Evolutionary conservation across 2,113 vertebrate species (phyloP).

Genomic region (Sinocyclocheilus rhinocerous): DNA sequence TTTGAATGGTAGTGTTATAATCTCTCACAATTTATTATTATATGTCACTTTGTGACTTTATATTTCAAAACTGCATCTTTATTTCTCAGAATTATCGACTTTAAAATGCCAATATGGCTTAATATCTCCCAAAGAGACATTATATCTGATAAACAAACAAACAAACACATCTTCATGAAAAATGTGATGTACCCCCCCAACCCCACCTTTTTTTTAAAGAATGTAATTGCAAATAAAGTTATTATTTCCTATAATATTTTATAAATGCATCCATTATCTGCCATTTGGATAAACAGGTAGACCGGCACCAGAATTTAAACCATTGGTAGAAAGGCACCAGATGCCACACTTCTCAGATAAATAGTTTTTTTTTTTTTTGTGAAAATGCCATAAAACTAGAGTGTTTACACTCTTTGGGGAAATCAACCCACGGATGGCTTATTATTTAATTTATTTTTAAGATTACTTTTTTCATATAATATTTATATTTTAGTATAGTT

Average conservation of each 20-base stretch:
- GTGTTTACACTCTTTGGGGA: constrained; percentile 6
- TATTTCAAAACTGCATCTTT: neutral
- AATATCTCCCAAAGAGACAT: neutral
- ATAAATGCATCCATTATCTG: neutral
- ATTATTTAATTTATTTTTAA: too few relatives aligned
- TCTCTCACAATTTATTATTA: too few relatives aligned
- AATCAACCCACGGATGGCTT: neutral
- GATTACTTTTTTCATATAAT: too few relatives aligned
- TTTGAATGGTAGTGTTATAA: too few relatives aligned
- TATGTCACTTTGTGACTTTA: neutral
- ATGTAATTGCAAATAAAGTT: neutral
- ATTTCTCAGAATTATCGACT: neutral
- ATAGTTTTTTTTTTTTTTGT: neutral
- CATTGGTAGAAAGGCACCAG: neutral
- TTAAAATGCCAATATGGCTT: neutral
- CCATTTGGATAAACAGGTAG: neutral
- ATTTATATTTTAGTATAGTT: too few relatives aligned
- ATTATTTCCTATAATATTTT: neutral
- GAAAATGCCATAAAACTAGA: neutral
- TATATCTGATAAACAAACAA: neutral
- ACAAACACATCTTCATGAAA: too few relatives aligned
- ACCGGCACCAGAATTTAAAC: too few relatives aligned
- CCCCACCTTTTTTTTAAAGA: too few relatives aligned
- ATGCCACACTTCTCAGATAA: neutral
- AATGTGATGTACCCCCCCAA: too few relatives aligned